phyloP scores from a whole-genome alignment of 92 coral and sea anemone species.

The Paragorgia papillata region DNA sequence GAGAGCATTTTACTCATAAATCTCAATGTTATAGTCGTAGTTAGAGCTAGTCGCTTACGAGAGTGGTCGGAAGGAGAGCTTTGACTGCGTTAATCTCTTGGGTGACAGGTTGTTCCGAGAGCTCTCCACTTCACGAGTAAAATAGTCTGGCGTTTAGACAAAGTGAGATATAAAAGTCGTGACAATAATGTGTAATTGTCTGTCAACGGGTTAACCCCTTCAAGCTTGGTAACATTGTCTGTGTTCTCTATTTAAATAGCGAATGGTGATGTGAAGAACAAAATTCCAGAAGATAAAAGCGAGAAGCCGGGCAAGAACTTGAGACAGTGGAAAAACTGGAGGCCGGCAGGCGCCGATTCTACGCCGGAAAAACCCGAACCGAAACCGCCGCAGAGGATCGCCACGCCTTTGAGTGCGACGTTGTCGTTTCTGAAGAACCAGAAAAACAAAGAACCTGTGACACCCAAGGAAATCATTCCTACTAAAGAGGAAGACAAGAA shows the following conservation, averaged over 20 bases:
- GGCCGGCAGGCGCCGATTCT: not conserved
- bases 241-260: not conserved
- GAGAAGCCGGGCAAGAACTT: conserved; percentile 33
- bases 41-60: too few relatives aligned
- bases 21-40: too few relatives aligned
- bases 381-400: not conserved
- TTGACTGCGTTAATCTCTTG: too few relatives aligned
- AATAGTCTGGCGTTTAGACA: too few relatives aligned
- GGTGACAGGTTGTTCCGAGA: too few relatives aligned
- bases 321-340: conserved; percentile 38
- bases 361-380: conserved; percentile 7
- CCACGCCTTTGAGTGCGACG: conserved; percentile 6
- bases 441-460: conserved; percentile 4
- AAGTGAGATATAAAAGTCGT: too few relatives aligned
- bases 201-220: too few relatives aligned
- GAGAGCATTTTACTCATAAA: too few relatives aligned
- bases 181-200: too few relatives aligned
- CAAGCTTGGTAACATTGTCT: too few relatives aligned
- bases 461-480: conserved; percentile 6
- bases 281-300: conserved; percentile 5
- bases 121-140: too few relatives aligned
- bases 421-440: conserved; percentile 16
- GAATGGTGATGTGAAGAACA: conserved; percentile 22
- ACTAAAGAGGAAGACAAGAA: conserved; percentile 1
- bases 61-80: too few relatives aligned